These are phyloP conservation scores for Meandrina meandrites DNA, from an alignment of 92 coral and sea anemone genomes.

Conservation along the genomic window DNA sequence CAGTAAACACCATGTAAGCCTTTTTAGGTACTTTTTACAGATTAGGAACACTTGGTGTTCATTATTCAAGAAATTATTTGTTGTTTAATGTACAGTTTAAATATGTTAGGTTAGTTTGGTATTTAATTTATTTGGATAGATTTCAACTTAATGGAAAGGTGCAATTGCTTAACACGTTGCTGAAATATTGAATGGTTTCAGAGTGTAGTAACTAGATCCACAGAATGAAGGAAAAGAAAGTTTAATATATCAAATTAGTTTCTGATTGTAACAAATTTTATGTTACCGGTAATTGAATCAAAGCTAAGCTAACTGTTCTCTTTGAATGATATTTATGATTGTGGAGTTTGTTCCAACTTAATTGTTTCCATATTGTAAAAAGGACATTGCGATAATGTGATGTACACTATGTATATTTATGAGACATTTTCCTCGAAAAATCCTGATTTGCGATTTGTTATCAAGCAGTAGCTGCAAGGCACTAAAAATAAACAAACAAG, in stretches of 20 bases:
- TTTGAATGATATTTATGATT: slow-evolving; percentile 13
- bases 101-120: background rate
- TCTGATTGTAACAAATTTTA: slow-evolving; percentile 7
- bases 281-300: background rate
- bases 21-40: background rate
- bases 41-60: background rate
- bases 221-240: background rate
- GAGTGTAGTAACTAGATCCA: background rate
- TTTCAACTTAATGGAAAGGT: background rate
- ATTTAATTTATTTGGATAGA: slow-evolving; percentile 12
- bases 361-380: background rate
- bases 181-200: background rate
- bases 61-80: background rate
- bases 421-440: background rate
- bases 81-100: slow-evolving; percentile 1
- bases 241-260: slow-evolving; percentile 37
- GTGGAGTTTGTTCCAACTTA: slow-evolving; percentile 11
- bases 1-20: background rate
- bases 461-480: background rate
- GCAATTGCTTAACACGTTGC: background rate
- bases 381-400: background rate
- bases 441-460: background rate
- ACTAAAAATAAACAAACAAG: background rate
- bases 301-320: background rate
- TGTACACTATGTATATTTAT: background rate